phyloP scores from a whole-genome alignment of 2,113 vertebrate species.

The Vimba vimba region DNA sequence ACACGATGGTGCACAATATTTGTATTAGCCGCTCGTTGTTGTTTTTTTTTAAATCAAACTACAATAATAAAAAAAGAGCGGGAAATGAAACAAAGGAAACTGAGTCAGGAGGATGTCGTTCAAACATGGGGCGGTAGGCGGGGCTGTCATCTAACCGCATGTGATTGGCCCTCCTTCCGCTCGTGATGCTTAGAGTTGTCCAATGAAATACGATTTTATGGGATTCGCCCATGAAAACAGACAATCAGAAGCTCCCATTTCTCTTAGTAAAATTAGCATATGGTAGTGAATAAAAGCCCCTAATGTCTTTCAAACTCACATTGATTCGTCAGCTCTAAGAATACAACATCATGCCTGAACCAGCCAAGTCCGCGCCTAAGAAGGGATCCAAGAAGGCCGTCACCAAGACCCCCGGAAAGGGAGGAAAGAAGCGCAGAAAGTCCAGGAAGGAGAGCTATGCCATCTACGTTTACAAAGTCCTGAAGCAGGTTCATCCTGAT shows the following conservation, averaged over 20 bases:
- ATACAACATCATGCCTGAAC: not conserved
- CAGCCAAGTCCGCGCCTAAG: not conserved
- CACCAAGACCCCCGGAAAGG: no score
- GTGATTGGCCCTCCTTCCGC: not conserved
- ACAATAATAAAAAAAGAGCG: not conserved
- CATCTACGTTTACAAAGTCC: no score
- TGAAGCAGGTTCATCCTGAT: slow-evolving; percentile 74
- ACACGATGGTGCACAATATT: no score
- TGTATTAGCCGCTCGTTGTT: no score
- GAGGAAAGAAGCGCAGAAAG: no score
- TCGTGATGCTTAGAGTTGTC: not conserved
- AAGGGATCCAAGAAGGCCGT: no score
- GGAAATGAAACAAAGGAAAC: not conserved
- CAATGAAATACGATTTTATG: not conserved
- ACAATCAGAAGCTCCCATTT: no score
- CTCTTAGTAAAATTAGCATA: no score
- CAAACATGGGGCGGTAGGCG: not conserved
- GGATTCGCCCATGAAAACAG: not conserved
- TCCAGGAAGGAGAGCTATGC: no score
- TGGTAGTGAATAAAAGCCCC: no score
- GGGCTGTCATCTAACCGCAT: not conserved
- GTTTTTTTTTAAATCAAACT: no score
- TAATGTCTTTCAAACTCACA: not conserved
- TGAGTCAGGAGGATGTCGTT: no score
- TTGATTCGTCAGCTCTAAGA: not conserved